phyloP scores from a whole-genome alignment of 2,113 vertebrate species.

The Lepisosteus oculatus region DNA sequence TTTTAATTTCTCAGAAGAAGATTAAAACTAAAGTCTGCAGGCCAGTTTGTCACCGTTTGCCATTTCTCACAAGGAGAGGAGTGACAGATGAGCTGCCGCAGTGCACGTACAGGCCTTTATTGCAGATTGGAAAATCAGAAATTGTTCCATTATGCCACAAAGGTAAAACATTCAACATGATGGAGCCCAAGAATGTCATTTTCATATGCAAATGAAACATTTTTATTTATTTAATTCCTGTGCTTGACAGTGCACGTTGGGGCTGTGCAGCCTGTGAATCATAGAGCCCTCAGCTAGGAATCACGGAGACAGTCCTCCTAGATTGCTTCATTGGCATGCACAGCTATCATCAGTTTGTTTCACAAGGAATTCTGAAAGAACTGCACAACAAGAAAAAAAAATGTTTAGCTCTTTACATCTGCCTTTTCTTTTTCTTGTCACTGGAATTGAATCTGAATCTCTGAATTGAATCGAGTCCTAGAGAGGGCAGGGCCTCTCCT shows the following conservation, averaged over 20 bases:
- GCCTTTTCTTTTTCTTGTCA: neutral
- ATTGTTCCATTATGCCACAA: constrained; percentile 62
- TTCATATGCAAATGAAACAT: constrained; percentile 16
- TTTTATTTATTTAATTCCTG: neutral
- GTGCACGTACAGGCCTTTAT: constrained; percentile 62
- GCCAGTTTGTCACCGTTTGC: constrained; percentile 42
- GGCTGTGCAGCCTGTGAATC: neutral
- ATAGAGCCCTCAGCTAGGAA: neutral
- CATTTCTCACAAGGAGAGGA: constrained; percentile 41
- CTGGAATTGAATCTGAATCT: neutral
- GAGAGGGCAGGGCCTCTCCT: neutral
- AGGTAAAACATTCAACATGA: constrained; percentile 61
- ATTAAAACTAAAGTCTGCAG: constrained; percentile 29
- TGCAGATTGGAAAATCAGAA: constrained; percentile 50
- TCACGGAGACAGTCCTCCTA: neutral
- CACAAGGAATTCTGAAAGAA: neutral
- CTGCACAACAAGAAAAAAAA: neutral
- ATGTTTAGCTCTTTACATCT: neutral
- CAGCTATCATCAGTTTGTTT: neutral
- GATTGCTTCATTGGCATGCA: neutral
- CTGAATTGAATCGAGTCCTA: too few species aligned
- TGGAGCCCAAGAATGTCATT: constrained; percentile 53
- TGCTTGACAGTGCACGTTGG: neutral
- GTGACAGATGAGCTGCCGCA: constrained; percentile 65
- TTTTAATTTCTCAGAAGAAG: constrained; percentile 30